Evolutionary conservation across 1,140 invertebrate genomes (phyloP).

Genomic region (Triops cancriformis): DNA sequence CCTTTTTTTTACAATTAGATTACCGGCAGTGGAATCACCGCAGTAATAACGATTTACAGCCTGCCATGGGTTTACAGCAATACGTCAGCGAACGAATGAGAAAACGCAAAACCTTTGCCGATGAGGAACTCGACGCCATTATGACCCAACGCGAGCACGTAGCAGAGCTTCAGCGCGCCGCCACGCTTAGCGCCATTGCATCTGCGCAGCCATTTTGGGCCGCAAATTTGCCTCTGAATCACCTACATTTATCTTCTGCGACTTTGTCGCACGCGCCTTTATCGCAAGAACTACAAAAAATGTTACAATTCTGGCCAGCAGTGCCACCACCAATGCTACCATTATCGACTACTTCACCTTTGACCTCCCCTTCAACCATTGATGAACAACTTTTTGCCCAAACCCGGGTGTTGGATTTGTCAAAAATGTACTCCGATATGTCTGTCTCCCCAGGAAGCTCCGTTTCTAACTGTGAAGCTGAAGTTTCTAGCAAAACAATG

Average conservation of each 20-base stretch:
- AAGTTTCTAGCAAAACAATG: background rate
- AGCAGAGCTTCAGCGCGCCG: slow-evolving; percentile 26
- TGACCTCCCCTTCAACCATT: background rate
- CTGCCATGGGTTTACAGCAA: slow-evolving; percentile 31
- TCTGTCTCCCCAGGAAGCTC: background rate
- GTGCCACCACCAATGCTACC: background rate
- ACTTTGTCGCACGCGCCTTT: background rate
- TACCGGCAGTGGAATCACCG: slow-evolving; percentile 22
- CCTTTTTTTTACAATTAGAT: slow-evolving; percentile 24
- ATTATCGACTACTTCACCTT: background rate
- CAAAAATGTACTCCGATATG: background rate
- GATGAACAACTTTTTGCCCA: background rate
- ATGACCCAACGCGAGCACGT: slow-evolving; percentile 37
- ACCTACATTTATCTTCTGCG: background rate
- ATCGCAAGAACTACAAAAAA: slow-evolving; percentile 1
- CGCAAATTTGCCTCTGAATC: background rate
- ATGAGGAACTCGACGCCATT: slow-evolving; percentile 42
- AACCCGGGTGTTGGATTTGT: background rate
- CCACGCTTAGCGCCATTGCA: background rate
- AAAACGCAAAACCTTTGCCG: slow-evolving; percentile 44
- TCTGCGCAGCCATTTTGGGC: background rate
- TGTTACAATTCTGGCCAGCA: background rate
- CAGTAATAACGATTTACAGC: background rate
- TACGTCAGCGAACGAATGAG: slow-evolving; percentile 40
- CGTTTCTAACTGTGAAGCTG: background rate